A percentile compares a stretch with the other conserved stretches of the same genome.
Evolutionary conservation across 2,797 vertebrate genomes (phyloP).

Genomic region (Diplodus puntazzo): DNA sequence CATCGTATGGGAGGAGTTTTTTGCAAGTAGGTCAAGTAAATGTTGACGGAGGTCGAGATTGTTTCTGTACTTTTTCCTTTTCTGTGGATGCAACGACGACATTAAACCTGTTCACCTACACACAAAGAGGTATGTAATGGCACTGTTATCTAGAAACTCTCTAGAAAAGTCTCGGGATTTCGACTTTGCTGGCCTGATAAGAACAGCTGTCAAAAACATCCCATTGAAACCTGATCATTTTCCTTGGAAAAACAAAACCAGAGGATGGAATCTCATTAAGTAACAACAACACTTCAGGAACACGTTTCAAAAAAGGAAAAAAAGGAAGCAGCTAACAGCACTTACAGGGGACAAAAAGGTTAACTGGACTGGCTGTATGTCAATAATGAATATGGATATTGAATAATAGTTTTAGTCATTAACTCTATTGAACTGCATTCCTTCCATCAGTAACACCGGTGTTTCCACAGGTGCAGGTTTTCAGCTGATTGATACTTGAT

Average conservation of each 20-base stretch:
- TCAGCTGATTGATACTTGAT: constrained; percentile 17
- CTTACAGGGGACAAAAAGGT: background rate
- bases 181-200: background rate
- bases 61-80: background rate
- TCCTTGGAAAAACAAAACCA: background rate
- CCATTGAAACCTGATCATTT: background rate
- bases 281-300: background rate
- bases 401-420: constrained; percentile 12
- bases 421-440: background rate
- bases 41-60: background rate
- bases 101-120: background rate
- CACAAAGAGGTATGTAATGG: background rate
- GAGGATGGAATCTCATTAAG: background rate
- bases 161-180: background rate
- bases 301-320: background rate
- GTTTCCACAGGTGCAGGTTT: constrained; percentile 22
- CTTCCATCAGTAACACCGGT: background rate
- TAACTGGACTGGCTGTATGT: background rate
- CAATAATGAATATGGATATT: constrained; percentile 5
- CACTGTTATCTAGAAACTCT: background rate
- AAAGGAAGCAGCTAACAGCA: background rate
- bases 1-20: background rate
- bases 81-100: background rate
- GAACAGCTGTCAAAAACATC: background rate
- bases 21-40: background rate